Percentiles rank a stretch among this genome's conserved stretches.
phyloP scores from a whole-genome alignment of 2,888 invertebrate species.

The Pseudolycoriella hygida region DNA sequence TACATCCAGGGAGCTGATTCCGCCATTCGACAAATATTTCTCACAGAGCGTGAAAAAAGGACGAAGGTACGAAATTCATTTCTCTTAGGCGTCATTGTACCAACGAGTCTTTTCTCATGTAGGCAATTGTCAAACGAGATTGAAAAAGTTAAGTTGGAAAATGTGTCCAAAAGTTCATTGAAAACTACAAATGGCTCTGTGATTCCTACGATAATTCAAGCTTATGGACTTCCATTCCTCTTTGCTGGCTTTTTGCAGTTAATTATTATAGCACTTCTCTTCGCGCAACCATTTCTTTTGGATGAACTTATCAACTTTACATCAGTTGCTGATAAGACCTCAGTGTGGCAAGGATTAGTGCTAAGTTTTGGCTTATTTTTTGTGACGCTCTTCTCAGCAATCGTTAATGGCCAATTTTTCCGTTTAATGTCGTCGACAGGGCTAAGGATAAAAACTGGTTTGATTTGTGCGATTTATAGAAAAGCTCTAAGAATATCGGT shows the following conservation, averaged over 20 bases:
- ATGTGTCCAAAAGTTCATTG: no score
- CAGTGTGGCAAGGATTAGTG: conserved; percentile 33
- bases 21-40: conserved; percentile 31
- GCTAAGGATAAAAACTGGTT: conserved; percentile 31
- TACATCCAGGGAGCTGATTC: conserved; percentile 16
- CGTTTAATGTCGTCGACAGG: conserved; percentile 32
- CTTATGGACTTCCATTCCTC: not conserved
- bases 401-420: conserved; percentile 34
- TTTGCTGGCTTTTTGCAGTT: not conserved
- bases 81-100: no score
- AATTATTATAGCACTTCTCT: not conserved
- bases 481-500: conserved; percentile 20
- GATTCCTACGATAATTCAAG: conserved; percentile 6
- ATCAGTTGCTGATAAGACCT: conserved; percentile 9
- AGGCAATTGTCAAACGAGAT: no score
- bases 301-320: not conserved
- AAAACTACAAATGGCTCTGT: conserved; percentile 4
- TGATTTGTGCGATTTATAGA: conserved; percentile 31
- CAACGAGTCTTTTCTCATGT: no score
- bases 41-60: conserved; percentile 15
- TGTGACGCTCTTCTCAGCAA: conserved; percentile 28
- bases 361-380: conserved; percentile 32
- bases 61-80: no score
- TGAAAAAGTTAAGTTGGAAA: no score
- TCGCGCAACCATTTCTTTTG: not conserved